Base-by-base conservation (phyloP, 2,113 vertebrate species). In the Paedocypris sp. region DNA sequence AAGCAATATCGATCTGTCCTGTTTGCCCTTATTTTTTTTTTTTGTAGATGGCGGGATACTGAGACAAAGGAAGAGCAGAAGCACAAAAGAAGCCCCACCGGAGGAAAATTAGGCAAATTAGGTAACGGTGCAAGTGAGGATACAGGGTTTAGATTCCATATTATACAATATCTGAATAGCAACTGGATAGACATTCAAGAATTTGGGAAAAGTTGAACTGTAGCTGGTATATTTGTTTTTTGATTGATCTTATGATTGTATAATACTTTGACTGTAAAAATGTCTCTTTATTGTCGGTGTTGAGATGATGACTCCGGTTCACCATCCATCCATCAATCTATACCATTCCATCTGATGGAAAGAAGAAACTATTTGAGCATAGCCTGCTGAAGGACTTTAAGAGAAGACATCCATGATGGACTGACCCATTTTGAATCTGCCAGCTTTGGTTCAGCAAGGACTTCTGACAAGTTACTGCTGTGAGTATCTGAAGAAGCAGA, bases 1-100 rank as follows among this genome's bases (percentile, higher is more conserved):
- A 83, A 81, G 73, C 70, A 60, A 54, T 59, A 75, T 81, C 57
- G 74, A 81, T 81, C 79, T 79, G 74, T 79, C 56, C 38, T 58
- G 62, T 68, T 62, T 66, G 19, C 46, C 60, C 58, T 77, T 73
- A 73, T 15, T 47, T 10, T 73, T 71, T 68, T 64, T 33, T n/a
- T n/a, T n/a, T n/a, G n/a, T 56, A 56, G 60, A 75, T 63, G 67
- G 56, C n/a, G 36, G 52, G 29, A 47, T 57, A 61, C 7, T 22
- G 46, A 61, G 38, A 49, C 39, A 49, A 45, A 64, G 60, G 8
- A 47, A 47, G 26, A 18, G n/a, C n/a, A n/a, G n/a, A 32, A 35
- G 46, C 9, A 49, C 31, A n/a, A 29, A 4, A 48, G 35, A 36
- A 62, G n/a, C n/a, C n/a, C n/a, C n/a, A n/a, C n/a, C n/a, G n/a